These are phyloP conservation scores for Drosophila pallidifrons DNA, from an alignment of 1,140 invertebrate species.

Conservation along the genomic window DNA sequence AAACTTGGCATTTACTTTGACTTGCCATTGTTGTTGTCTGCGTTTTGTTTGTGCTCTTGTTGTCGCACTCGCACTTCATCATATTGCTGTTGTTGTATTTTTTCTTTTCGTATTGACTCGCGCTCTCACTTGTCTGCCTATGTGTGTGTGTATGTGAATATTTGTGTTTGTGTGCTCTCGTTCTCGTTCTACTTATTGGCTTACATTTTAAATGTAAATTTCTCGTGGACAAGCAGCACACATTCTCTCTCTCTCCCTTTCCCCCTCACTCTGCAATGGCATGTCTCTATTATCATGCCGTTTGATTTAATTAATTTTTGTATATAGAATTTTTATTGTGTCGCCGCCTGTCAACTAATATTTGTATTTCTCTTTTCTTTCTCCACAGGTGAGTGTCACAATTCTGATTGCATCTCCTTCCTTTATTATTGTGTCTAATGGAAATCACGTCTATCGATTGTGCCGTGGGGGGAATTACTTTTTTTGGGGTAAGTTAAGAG, in stretches of 20 bases:
- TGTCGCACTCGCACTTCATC: conserved; percentile 8
- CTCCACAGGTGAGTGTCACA: conserved; percentile 37
- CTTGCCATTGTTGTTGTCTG: conserved; percentile 37
- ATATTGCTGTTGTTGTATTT: conserved; percentile 31
- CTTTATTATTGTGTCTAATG: conserved; percentile 3
- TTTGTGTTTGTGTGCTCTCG: conserved; percentile 32
- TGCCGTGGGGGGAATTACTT: conserved; percentile 5
- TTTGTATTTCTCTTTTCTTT: conserved; percentile 10
- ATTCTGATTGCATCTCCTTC: conserved; percentile 18
- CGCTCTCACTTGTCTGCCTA: conserved; percentile 16
- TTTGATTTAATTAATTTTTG: conserved; percentile 64
- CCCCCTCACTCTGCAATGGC: background rate
- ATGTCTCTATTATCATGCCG: conserved; percentile 41
- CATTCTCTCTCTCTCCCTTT: background rate
- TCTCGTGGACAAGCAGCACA: conserved; percentile 7
- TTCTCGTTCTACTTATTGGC: conserved; percentile 54
- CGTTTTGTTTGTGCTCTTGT: conserved; percentile 31
- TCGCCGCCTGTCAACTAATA: conserved; percentile 28
- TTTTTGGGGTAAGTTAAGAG: conserved; percentile 21
- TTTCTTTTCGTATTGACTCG: conserved; percentile 25
- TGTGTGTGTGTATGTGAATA: background rate
- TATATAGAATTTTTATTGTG: conserved; percentile 9
- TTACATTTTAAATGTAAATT: conserved; percentile 70
- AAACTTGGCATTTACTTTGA: conserved; percentile 45
- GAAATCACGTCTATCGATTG: conserved; percentile 6